These are phyloP conservation scores for Struthidea cinerea DNA, from an alignment of 2,113 vertebrate genomes.

Conservation along the genomic window DNA sequence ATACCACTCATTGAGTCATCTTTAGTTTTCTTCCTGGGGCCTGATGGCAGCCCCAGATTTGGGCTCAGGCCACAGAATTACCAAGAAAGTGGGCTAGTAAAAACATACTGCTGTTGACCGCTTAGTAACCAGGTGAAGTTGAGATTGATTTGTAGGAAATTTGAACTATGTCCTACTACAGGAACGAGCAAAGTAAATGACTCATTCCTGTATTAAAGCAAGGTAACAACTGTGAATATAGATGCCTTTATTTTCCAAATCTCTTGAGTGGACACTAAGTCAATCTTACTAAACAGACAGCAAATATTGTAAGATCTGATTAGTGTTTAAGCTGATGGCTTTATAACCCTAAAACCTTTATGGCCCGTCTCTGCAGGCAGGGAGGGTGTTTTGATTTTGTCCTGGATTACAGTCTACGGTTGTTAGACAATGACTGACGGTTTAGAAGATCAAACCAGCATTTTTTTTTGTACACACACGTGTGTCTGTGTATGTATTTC, in stretches of 20 bases:
- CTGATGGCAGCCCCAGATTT: not conserved
- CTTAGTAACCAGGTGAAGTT: not conserved
- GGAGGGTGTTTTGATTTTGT: not conserved
- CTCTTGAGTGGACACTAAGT: not conserved
- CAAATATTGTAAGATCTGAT: not conserved
- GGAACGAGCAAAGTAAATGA: not conserved
- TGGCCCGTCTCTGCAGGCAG: not conserved
- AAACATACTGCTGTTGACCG: not conserved
- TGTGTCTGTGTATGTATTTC: not conserved
- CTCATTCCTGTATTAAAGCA: not conserved
- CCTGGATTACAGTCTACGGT: not conserved
- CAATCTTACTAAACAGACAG: not conserved
- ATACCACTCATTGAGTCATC: not conserved
- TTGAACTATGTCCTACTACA: not conserved
- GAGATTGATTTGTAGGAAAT: not conserved
- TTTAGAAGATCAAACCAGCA: not conserved
- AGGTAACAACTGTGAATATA: not conserved
- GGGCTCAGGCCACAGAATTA: not conserved
- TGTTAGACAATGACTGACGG: not conserved
- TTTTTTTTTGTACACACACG: not conserved
- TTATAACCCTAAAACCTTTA: not conserved
- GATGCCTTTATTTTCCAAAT: not conserved
- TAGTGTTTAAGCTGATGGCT: not conserved
- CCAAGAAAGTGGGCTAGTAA: not conserved
- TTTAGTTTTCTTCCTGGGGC: not conserved